Conservation (phyloP, 2,113 vertebrate species). For the Alligator sinensis region DNA sequence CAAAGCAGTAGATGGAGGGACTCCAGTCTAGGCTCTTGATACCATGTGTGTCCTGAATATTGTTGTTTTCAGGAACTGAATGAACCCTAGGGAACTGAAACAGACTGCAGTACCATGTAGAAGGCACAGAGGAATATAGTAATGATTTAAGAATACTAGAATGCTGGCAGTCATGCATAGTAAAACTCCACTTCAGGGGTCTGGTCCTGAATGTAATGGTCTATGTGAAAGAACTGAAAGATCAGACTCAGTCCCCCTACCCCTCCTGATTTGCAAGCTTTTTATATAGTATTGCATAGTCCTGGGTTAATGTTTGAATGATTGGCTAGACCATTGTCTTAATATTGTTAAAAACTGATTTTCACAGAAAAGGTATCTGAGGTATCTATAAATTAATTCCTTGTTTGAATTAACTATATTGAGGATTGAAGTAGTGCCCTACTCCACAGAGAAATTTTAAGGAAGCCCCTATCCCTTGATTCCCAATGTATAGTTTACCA, state of each 20-base stretch:
- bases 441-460: too few relatives aligned
- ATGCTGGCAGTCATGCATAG: not conserved
- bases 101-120: not conserved
- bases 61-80: too few relatives aligned
- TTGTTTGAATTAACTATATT: not conserved
- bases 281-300: not conserved
- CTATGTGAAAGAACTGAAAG: accelerated
- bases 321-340: not conserved
- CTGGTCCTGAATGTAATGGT: not conserved
- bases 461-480: too few relatives aligned
- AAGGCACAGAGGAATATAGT: not conserved
- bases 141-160: not conserved
- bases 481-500: too few relatives aligned
- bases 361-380: not conserved
- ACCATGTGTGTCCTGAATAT: too few relatives aligned
- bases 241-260: not conserved
- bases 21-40: not conserved
- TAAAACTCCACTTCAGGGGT: not conserved
- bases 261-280: not conserved
- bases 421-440: not conserved
- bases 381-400: not conserved
- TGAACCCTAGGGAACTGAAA: too few relatives aligned
- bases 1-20: not conserved
- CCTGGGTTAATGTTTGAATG: not conserved
- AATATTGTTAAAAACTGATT: not conserved